Evolutionary conservation across 2,113 vertebrate species (phyloP), one percentile per base, ranked within the genome.

Genomic region (Amphilophus citrinellus): DNA sequence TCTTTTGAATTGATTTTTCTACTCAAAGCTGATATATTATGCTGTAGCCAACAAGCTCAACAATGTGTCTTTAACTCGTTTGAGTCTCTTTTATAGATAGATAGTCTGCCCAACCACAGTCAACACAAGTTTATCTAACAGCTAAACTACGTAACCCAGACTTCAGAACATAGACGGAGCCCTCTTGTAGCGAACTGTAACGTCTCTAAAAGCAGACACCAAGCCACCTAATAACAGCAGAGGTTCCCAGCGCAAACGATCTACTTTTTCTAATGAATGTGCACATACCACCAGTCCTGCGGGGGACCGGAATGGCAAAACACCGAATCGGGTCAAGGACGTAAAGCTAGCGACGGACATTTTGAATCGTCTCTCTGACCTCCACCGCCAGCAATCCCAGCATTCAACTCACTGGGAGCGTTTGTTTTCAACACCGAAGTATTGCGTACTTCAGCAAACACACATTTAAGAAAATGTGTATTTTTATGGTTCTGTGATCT

Each of bases 301-400:
- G 2, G 89, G 42, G 20, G 83, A 89, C 27, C 95, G 93, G 8
- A 87, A 44, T 0, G 90, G 80, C 59, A 88, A 50, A 39, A 88
- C 30, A 13, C 88, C 83, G 30, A 87, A 94, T 47, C 95, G 91
- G 73, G 79, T 91, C 93, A 92, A 95, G 95, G 94, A 94, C 94
- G 89, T 90, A 22, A 95, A 79, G 83, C 89, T 86, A 57, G 86
- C 87, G 3, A 80, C 94, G 79, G 95, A 92, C 95, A 96, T 97
- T 39, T 90, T 95, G 6, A 10, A 22, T 24, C 1, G 65, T 42
- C 24, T 87, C 80, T 89, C 83, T 94, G 92, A 94, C 93, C 91
- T 92, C 77, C 20, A 79, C 7, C 7, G 61, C n/a, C 68, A 18
- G n/a, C 44, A 53, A n/a, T 86, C 89, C 91, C 87, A 88, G 79